Conservation (phyloP, 2,113 vertebrate genomes). For the Jacana jacana region DNA sequence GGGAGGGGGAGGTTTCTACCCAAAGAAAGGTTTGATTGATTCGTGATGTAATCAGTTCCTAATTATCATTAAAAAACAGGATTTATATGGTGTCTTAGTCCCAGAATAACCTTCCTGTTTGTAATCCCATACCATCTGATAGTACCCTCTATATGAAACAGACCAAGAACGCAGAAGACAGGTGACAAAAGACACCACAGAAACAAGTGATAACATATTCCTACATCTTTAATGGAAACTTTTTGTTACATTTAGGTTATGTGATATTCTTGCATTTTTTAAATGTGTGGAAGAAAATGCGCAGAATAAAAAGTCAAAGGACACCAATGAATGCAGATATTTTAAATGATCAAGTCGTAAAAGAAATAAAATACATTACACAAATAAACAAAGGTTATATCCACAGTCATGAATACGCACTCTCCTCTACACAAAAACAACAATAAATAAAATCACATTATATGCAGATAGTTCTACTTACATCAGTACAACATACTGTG, state of each 20-base stretch:
- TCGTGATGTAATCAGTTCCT: neutral
- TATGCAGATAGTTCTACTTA: constrained; percentile 90
- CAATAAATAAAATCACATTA: constrained; percentile 93
- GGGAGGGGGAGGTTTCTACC: neutral
- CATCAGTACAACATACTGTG: constrained; percentile 79
- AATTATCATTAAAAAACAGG: neutral
- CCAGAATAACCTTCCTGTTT: neutral
- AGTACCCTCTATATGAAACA: neutral
- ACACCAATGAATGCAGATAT: constrained; percentile 69
- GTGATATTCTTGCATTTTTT: constrained; percentile 69
- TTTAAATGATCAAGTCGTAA: constrained; percentile 66
- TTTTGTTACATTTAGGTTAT: constrained; percentile 75
- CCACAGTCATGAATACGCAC: constrained; percentile 79
- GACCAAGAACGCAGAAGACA: neutral
- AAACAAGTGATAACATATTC: constrained; percentile 14
- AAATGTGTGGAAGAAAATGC: constrained; percentile 79
- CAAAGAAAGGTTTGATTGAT: neutral
- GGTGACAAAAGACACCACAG: neutral
- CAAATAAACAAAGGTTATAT: constrained; percentile 77
- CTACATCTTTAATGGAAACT: constrained; percentile 81
- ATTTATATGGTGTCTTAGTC: neutral
- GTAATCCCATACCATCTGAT: neutral
- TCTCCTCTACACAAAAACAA: constrained; percentile 79
- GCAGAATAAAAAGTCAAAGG: constrained; percentile 71
- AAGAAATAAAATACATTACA: constrained; percentile 80